These are phyloP conservation scores for Bilobella aurantiaca DNA, from an alignment of 1,140 invertebrate genomes.

Conservation along the genomic window DNA sequence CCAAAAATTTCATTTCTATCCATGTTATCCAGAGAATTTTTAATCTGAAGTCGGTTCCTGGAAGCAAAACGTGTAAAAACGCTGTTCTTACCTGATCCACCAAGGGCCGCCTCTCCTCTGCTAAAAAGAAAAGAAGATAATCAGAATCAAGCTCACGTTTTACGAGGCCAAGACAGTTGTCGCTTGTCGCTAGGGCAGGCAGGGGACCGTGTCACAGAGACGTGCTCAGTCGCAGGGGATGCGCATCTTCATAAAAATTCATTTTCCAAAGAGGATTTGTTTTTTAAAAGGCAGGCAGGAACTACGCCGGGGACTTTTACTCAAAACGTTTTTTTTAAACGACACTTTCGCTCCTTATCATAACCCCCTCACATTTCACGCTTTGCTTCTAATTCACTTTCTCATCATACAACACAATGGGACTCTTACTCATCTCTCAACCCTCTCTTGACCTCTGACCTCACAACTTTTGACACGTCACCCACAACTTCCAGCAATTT, in stretches of 20 bases:
- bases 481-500: too few relatives aligned
- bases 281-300: too few relatives aligned
- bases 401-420: conserved; percentile 9
- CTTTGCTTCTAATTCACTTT: conserved; percentile 26
- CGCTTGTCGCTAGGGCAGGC: too few relatives aligned
- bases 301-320: too few relatives aligned
- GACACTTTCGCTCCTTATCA: conserved; percentile 29
- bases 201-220: too few relatives aligned
- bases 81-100: conserved; percentile 21
- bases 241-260: conserved; percentile 34
- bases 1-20: too few relatives aligned
- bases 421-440: conserved; percentile 5
- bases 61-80: too few relatives aligned
- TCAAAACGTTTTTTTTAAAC: too few relatives aligned
- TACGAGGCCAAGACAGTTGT: conserved; percentile 17
- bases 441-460: background rate
- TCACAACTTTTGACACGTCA: too few relatives aligned
- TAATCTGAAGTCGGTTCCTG: too few relatives aligned
- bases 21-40: too few relatives aligned
- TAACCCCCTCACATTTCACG: conserved; percentile 32
- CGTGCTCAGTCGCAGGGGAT: conserved; percentile 25
- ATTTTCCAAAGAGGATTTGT: background rate
- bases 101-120: conserved; percentile 24
- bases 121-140: conserved; percentile 37
- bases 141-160: conserved; percentile 37